Conservation (phyloP, 2,888 invertebrate genomes). For the Zygogramma bicolorata region DNA sequence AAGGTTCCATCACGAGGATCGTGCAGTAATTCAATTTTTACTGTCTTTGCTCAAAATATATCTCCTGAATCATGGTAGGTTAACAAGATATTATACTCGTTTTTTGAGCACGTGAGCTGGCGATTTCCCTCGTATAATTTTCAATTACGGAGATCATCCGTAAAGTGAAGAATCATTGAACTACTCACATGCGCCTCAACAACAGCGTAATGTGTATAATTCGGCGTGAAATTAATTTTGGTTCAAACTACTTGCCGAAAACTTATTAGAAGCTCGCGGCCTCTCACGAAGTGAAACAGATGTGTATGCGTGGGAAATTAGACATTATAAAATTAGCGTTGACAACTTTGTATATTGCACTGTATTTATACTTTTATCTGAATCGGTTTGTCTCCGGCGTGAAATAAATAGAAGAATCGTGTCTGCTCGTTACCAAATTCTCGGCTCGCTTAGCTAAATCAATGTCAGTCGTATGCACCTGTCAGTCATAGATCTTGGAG, state of each 20-base stretch:
- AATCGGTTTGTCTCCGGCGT: constrained; percentile 10
- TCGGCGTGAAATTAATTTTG: too few species aligned
- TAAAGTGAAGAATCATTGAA: too few species aligned
- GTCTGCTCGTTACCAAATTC: constrained; percentile 30
- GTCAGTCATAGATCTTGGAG: neutral
- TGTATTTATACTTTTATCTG: constrained; percentile 20
- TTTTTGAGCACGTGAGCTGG: too few species aligned
- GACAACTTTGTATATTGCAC: constrained; percentile 21
- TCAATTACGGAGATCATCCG: too few species aligned
- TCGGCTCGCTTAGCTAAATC: neutral
- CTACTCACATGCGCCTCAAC: too few species aligned
- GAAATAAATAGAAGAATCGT: constrained; percentile 24
- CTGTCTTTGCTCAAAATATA: too few species aligned
- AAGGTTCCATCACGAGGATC: too few species aligned
- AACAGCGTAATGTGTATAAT: too few species aligned
- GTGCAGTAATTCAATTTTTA: too few species aligned
- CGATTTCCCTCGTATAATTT: too few species aligned
- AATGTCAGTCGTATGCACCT: neutral
- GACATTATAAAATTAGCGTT: constrained; percentile 28
- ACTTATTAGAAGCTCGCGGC: neutral
- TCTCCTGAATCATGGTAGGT: too few species aligned
- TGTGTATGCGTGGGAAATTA: constrained; percentile 22
- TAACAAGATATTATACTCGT: too few species aligned
- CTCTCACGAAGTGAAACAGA: neutral
- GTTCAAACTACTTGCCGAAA: neutral